Percentiles rank a stretch among this genome's conserved stretches.
These are phyloP conservation scores for Hydrozoanthus tunicans DNA, from an alignment of 64 coral and sea anemone genomes.

Conservation along the genomic window DNA sequence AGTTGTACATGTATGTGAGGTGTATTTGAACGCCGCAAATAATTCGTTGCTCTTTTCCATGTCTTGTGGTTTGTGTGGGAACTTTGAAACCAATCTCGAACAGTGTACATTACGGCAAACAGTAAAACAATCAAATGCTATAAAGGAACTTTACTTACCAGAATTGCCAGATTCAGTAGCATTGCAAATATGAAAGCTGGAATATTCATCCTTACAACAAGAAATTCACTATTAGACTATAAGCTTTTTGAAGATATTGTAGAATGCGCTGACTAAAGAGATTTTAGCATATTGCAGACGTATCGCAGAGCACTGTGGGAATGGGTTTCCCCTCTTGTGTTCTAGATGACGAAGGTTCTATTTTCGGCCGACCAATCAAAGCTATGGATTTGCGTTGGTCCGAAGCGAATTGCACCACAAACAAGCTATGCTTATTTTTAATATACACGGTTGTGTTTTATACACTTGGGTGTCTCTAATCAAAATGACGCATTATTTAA, in stretches of 20 bases:
- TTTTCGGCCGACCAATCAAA: slow-evolving; percentile 35
- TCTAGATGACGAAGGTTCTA: slow-evolving; percentile 9
- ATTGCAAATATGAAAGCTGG: neutral
- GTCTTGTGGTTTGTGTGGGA: neutral
- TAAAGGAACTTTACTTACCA: slow-evolving; percentile 16
- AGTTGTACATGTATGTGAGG: no score
- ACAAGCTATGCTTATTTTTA: no score
- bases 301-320: neutral
- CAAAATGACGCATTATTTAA: no score
- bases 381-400: no score
- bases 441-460: neutral
- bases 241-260: no score
- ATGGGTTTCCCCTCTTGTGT: slow-evolving; percentile 38
- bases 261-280: slow-evolving; percentile 37
- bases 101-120: neutral
- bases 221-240: no score
- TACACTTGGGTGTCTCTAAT: no score
- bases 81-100: neutral
- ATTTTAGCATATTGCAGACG: slow-evolving; percentile 14
- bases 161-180: neutral
- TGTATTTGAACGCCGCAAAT: neutral
- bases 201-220: neutral
- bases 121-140: neutral
- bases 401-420: no score
- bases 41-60: neutral